A percentile compares a stretch with the other conserved stretches of the same genome.
Evolutionary conservation across 2,113 vertebrate genomes (phyloP).

Genomic region (Spea multiplicata): DNA sequence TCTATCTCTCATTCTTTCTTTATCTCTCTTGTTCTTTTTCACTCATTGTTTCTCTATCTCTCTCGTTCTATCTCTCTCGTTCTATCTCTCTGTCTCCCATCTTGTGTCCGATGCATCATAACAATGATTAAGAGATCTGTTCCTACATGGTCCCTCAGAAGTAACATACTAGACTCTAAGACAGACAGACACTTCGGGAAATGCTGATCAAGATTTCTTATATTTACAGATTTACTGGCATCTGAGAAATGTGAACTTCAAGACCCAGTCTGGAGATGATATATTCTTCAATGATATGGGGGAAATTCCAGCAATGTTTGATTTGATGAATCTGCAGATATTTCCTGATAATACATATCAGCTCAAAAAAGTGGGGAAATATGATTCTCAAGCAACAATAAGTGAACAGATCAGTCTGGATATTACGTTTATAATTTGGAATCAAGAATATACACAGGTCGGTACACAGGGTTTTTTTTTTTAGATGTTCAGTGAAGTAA

Average conservation of each 20-base stretch:
- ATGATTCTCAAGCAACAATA: neutral
- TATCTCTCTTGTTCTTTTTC: too few species aligned
- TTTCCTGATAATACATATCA: slow-evolving; percentile 7
- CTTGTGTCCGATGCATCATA: too few species aligned
- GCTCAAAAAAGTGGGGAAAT: slow-evolving; percentile 13
- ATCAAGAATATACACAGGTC: slow-evolving; percentile 20
- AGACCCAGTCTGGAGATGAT: neutral
- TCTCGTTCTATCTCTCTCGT: too few species aligned
- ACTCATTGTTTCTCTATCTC: too few species aligned
- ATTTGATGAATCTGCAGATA: slow-evolving; percentile 34
- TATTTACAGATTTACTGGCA: slow-evolving; percentile 15
- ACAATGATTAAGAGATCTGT: too few species aligned
- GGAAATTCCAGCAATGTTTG: slow-evolving; percentile 29
- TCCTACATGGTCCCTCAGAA: too few species aligned
- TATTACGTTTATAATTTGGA: slow-evolving; percentile 6
- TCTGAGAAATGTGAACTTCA: slow-evolving; percentile 11
- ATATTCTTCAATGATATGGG: slow-evolving; percentile 29
- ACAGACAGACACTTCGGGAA: too few species aligned
- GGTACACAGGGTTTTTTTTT: neutral
- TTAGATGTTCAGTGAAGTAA: neutral
- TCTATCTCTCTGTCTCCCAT: too few species aligned
- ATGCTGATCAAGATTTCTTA: neutral
- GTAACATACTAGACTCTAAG: too few species aligned
- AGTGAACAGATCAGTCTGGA: neutral
- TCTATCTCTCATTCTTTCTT: too few species aligned